phyloP scores from a whole-genome alignment of 2,888 invertebrate species.

The Pollenia labialis region DNA sequence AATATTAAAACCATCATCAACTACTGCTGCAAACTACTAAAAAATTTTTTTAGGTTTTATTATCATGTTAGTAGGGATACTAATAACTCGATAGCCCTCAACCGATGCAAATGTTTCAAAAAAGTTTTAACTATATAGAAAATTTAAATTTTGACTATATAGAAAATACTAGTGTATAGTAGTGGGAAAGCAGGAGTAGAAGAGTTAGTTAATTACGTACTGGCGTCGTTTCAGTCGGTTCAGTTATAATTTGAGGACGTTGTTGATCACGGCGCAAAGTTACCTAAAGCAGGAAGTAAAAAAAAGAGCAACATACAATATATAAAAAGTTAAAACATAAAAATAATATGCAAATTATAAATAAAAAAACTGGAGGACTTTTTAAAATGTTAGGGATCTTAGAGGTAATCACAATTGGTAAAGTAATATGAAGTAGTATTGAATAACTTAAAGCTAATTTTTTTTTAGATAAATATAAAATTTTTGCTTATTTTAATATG shows the following conservation, averaged over 20 bases:
- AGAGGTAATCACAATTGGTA: conserved; percentile 23
- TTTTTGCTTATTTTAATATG: too few species aligned
- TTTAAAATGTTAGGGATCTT: background rate
- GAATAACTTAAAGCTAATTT: background rate
- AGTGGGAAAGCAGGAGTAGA: conserved; percentile 36
- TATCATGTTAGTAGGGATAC: conserved; percentile 12
- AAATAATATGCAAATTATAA: conserved; percentile 40
- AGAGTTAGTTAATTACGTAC: conserved; percentile 81
- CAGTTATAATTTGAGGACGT: conserved; percentile 84
- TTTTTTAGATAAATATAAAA: too few species aligned
- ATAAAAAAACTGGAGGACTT: background rate
- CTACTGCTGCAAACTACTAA: conserved; percentile 27
- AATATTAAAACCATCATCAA: conserved; percentile 13
- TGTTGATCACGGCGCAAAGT: conserved; percentile 86
- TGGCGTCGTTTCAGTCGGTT: conserved; percentile 84
- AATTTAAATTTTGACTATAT: background rate
- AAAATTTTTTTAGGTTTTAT: background rate
- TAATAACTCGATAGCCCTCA: conserved; percentile 42
- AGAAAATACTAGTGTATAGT: background rate
- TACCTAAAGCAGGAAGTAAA: conserved; percentile 86
- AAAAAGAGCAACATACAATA: conserved; percentile 70
- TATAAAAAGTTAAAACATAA: conserved; percentile 56
- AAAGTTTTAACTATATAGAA: conserved; percentile 1
- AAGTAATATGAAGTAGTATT: background rate
- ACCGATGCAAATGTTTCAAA: conserved; percentile 23